phyloP scores from a whole-genome alignment of 2,888 invertebrate genomes.

The Argynnis bischoffii region DNA sequence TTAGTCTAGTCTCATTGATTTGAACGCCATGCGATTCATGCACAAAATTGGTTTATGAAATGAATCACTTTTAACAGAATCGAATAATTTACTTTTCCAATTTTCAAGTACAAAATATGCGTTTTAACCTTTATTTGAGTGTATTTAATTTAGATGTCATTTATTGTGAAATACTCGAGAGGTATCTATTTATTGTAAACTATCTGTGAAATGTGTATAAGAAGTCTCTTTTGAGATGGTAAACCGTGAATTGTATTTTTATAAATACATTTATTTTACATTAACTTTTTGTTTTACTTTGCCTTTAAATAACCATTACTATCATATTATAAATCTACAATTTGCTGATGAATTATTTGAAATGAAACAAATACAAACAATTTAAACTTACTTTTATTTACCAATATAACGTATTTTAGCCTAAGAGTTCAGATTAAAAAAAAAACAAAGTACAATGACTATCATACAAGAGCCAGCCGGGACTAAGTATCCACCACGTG shows the following conservation, averaged over 20 bases:
- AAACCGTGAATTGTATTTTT: constrained; percentile 69
- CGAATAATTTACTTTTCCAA: constrained; percentile 22
- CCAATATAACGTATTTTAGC: constrained; percentile 20
- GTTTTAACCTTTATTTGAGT: constrained; percentile 11
- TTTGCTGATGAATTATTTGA: not conserved
- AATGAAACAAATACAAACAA: constrained; percentile 24
- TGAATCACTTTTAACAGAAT: not conserved
- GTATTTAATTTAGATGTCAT: constrained; percentile 37
- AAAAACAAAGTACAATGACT: constrained; percentile 11
- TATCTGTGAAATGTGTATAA: constrained; percentile 46
- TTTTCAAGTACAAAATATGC: constrained; percentile 50
- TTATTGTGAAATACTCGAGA: constrained; percentile 49
- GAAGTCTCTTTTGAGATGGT: constrained; percentile 71
- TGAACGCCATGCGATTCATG: constrained; percentile 5
- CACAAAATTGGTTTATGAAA: constrained; percentile 11
- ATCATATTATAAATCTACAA: too few species aligned
- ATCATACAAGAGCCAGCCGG: constrained; percentile 3
- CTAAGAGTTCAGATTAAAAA: constrained; percentile 22
- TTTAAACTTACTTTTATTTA: constrained; percentile 27
- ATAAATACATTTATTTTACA: constrained; percentile 59
- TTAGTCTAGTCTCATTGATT: constrained; percentile 17
- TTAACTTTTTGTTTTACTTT: constrained; percentile 18
- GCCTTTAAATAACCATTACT: not conserved
- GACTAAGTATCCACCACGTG: not conserved
- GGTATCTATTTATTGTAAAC: constrained; percentile 51